Evolutionary conservation across 2,888 invertebrate species (phyloP).

Genomic region (Acleris cristana): DNA sequence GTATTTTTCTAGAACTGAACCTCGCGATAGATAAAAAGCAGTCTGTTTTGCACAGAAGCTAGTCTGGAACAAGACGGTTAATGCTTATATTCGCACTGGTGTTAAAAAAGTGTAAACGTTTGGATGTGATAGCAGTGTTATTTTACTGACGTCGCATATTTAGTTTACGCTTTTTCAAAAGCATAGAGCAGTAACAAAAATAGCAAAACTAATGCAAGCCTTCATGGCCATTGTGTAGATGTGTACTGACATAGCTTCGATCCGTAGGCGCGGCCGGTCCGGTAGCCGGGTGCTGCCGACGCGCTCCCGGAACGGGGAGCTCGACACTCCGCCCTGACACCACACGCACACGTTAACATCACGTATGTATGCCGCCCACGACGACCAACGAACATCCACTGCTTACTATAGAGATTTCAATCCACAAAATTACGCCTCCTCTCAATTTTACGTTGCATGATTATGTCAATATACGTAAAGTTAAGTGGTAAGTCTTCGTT

Average conservation of each 20-base stretch:
- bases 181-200: neutral
- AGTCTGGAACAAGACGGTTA: no score
- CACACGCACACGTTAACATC: conserved; percentile 67
- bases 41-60: no score
- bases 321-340: conserved; percentile 84
- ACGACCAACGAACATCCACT: conserved; percentile 24
- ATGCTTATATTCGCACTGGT: no score
- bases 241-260: conserved; percentile 84
- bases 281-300: conserved; percentile 94
- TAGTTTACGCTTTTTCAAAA: neutral
- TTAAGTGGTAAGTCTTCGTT: no score
- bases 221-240: neutral
- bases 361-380: conserved; percentile 10
- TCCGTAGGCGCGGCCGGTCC: conserved; percentile 95
- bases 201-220: neutral
- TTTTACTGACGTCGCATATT: no score
- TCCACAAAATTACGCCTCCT: no score
- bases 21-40: no score
- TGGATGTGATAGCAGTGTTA: no score
- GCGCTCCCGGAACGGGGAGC: conserved; percentile 94
- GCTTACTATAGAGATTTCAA: neutral
- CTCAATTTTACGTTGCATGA: no score
- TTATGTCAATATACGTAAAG: no score
- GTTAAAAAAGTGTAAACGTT: no score
- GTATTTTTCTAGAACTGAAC: no score